phyloP scores from a whole-genome alignment of 1,140 invertebrate genomes.

The Papilio xuthus region DNA sequence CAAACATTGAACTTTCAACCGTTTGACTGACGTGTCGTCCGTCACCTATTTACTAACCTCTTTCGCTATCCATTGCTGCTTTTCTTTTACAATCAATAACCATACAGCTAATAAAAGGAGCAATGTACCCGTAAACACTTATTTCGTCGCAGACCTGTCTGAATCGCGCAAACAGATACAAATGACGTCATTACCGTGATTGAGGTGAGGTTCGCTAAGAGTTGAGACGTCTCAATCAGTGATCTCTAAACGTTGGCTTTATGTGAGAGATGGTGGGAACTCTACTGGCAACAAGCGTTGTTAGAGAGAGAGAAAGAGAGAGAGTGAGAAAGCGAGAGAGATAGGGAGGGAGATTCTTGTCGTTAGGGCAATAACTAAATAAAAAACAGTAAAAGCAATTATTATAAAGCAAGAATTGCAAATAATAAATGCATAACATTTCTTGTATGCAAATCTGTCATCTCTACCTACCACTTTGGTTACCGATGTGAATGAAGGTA shows the following conservation, averaged over 20 bases:
- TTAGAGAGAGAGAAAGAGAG: too few relatives aligned
- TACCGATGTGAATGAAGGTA: too few relatives aligned
- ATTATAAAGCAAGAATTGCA: too few relatives aligned
- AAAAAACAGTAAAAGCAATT: too few relatives aligned
- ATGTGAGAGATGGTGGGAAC: neutral
- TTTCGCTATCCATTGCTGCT: conserved; percentile 21
- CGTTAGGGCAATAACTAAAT: neutral
- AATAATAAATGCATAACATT: too few relatives aligned
- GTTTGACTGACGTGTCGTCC: conserved; percentile 54
- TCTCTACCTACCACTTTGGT: too few relatives aligned
- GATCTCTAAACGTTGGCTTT: conserved; percentile 50
- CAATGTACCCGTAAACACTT: conserved; percentile 28
- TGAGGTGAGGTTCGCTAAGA: conserved; percentile 57
- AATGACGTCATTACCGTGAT: conserved; percentile 68
- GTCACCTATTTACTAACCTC: conserved; percentile 37
- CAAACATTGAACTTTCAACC: conserved; percentile 49
- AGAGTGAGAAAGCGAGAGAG: too few relatives aligned
- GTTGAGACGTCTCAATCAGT: conserved; percentile 60
- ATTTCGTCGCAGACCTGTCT: conserved; percentile 27
- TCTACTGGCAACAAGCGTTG: neutral
- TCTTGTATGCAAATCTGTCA: too few relatives aligned
- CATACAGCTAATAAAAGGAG: neutral
- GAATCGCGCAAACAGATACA: conserved; percentile 57
- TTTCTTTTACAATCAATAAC: neutral
- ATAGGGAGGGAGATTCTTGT: neutral